Evolutionary conservation across 2,113 vertebrate genomes (phyloP).

Genomic region (Epinephelus lanceolatus): DNA sequence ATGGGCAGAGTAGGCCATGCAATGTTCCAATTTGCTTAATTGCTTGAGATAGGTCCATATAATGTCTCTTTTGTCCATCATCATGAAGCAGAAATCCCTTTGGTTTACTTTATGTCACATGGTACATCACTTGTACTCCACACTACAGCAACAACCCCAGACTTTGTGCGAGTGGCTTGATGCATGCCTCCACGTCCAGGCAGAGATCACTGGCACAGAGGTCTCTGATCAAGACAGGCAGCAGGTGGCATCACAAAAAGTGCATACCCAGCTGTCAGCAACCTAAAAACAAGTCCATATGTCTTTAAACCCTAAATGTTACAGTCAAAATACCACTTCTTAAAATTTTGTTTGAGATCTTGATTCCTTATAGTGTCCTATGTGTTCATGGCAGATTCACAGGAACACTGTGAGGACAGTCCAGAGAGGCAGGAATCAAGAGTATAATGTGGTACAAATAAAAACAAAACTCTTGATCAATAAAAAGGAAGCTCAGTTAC

Average conservation of each 20-base stretch:
- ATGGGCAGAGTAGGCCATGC: neutral
- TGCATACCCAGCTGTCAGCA: neutral
- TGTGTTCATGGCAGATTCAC: neutral
- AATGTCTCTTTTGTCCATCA: conserved; percentile 6
- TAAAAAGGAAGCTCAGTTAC: conserved; percentile 11
- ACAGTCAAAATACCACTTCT: conserved; percentile 4
- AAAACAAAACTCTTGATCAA: neutral
- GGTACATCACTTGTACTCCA: neutral
- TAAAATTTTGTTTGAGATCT: neutral
- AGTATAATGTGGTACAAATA: neutral
- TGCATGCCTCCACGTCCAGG: conserved; percentile 38
- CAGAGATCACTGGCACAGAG: neutral
- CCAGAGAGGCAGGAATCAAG: conserved; percentile 26
- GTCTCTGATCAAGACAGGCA: conserved; percentile 23
- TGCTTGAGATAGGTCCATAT: neutral
- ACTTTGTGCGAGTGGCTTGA: conserved; percentile 32
- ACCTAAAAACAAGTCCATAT: conserved; percentile 32
- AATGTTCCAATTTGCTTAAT: neutral
- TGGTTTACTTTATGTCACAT: conserved; percentile 5
- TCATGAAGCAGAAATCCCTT: conserved; percentile 14
- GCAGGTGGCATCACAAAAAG: neutral
- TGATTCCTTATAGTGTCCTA: neutral
- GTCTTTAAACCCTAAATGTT: neutral
- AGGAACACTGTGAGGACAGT: conserved; percentile 8
- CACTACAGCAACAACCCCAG: neutral